These are phyloP conservation scores for Caenorhabditis remanei DNA, from an alignment of 1,140 invertebrate genomes.

Conservation along the genomic window DNA sequence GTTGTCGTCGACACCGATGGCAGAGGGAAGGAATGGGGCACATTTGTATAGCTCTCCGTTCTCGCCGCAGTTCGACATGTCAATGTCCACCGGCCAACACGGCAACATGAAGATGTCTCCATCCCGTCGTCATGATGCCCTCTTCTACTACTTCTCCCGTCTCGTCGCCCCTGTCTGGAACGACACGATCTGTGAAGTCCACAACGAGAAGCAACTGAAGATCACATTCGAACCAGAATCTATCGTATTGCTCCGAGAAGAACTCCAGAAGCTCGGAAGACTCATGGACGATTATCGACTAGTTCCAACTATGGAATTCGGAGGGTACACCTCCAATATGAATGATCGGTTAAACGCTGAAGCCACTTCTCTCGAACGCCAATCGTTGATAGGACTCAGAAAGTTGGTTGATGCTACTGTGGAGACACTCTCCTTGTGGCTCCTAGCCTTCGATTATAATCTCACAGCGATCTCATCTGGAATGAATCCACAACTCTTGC, in stretches of 20 bases:
- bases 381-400: conserved; percentile 86
- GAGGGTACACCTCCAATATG: conserved; percentile 5
- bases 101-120: conserved; percentile 81
- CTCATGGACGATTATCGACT: conserved; percentile 62
- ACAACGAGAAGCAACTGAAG: conserved; percentile 1
- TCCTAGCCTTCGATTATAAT: conserved; percentile 91
- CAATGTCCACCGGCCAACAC: conserved; percentile 16
- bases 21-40: background rate
- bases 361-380: conserved; percentile 79
- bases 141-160: conserved; percentile 82
- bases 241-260: background rate
- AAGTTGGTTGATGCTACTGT: conserved; percentile 83
- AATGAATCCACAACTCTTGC: conserved; percentile 59
- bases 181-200: conserved; percentile 61
- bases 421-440: conserved; percentile 93
- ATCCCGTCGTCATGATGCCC: conserved; percentile 90
- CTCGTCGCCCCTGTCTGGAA: conserved; percentile 73
- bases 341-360: conserved; percentile 34
- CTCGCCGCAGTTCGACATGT: conserved; percentile 40
- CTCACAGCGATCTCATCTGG: conserved; percentile 85
- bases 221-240: conserved; percentile 45
- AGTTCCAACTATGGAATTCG: conserved; percentile 42
- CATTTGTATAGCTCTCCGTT: background rate
- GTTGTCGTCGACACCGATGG: conserved; percentile 48
- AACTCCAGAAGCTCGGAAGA: conserved; percentile 46